phyloP scores from a whole-genome alignment of 2,113 vertebrate genomes.

The Chelonoidis abingdonii region DNA sequence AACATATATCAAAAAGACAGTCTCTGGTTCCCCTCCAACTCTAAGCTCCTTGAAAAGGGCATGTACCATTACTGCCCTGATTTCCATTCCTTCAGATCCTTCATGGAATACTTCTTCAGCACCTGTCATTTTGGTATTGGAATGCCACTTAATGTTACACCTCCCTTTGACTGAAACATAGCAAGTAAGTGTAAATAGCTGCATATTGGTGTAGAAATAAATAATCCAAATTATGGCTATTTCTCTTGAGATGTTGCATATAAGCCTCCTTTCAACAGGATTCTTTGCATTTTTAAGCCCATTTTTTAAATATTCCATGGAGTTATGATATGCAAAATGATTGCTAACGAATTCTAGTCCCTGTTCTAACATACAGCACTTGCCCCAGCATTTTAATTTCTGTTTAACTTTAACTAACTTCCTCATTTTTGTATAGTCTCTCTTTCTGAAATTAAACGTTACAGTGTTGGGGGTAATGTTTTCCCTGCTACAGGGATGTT shows the following conservation, averaged over 20 bases:
- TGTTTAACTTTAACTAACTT: no score
- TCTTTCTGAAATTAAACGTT: no score
- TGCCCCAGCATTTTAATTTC: not conserved
- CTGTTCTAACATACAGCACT: not conserved
- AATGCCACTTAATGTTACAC: not conserved
- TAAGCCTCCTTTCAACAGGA: not conserved
- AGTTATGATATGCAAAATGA: not conserved
- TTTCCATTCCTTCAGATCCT: accelerated
- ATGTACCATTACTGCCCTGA: not conserved
- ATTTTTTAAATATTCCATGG: not conserved
- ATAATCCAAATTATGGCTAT: not conserved
- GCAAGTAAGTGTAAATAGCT: not conserved
- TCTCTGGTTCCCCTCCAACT: not conserved
- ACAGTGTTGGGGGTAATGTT: no score
- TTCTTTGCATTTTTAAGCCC: not conserved
- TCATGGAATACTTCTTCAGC: not conserved
- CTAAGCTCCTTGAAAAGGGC: not conserved
- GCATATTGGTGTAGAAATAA: not conserved
- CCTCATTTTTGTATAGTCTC: no score
- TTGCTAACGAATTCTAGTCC: not conserved
- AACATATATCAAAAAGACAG: not conserved
- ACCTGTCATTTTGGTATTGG: not conserved
- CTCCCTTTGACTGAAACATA: not conserved
- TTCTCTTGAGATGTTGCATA: not conserved
- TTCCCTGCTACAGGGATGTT: no score